Evolutionary conservation across 2,113 vertebrate species (phyloP).

Genomic region (Oryzias javanicus): DNA sequence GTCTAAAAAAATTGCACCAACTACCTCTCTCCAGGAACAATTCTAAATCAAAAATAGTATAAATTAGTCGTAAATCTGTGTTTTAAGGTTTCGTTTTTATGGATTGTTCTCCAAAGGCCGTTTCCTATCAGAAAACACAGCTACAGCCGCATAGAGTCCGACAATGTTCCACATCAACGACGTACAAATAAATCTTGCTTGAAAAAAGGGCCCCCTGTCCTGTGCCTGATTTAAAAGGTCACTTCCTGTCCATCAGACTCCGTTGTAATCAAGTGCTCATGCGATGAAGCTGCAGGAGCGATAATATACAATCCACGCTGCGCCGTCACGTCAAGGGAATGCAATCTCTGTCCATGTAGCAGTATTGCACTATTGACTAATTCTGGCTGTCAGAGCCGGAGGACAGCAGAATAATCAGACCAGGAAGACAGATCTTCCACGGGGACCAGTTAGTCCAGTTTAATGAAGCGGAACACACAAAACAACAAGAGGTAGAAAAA

Average conservation of each 20-base stretch:
- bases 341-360: conserved; percentile 15
- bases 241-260: not conserved
- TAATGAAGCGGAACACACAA: not conserved
- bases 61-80: no score
- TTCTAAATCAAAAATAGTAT: no score
- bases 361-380: conserved; percentile 26
- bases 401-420: conserved; percentile 3
- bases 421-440: conserved; percentile 7
- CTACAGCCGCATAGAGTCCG: no score
- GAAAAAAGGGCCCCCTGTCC: no score
- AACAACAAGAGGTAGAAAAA: no score
- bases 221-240: not conserved
- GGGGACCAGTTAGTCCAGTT: conserved; percentile 14
- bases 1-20: no score
- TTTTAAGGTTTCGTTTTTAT: no score
- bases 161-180: no score
- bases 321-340: conserved; percentile 3
- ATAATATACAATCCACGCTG: not conserved
- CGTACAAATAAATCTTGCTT: no score
- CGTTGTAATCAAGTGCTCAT: conserved; percentile 19
- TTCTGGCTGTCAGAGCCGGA: conserved; percentile 28
- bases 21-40: no score
- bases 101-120: no score
- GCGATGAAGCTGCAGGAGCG: not conserved
- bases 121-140: no score